Conservation (phyloP, 2,888 invertebrate species). For the Protula sp. region DNA sequence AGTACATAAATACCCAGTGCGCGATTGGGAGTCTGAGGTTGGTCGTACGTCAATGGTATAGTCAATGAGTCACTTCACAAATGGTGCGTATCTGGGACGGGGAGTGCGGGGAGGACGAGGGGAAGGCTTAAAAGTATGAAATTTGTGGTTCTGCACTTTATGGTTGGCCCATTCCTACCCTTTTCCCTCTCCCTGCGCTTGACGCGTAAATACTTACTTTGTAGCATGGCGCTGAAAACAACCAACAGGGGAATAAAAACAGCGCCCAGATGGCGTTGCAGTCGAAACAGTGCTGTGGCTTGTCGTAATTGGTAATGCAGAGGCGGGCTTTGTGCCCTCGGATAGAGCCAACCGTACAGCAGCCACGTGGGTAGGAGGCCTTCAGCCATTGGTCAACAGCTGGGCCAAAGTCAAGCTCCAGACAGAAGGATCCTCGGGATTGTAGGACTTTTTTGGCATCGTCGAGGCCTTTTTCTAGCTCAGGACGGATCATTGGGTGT, state of each 20-base stretch:
- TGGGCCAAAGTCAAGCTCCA: constrained; percentile 30
- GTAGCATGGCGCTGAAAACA: constrained; percentile 27
- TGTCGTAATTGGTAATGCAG: constrained; percentile 29
- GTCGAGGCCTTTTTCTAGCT: constrained; percentile 25
- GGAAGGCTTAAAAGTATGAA: no score
- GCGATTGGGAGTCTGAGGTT: no score
- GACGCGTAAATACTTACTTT: constrained; percentile 25
- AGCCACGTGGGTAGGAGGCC: constrained; percentile 22
- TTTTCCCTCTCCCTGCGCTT: no score
- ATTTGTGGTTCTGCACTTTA: no score
- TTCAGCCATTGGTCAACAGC: constrained; percentile 26
- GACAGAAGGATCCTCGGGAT: constrained; percentile 22
- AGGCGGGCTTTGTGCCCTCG: constrained; percentile 24
- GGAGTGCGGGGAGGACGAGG: no score
- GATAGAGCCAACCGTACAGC: constrained; percentile 23
- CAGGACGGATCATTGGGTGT: constrained; percentile 28
- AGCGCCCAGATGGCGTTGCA: constrained; percentile 28
- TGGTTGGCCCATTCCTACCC: no score
- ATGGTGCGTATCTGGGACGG: no score
- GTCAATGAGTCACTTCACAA: no score
- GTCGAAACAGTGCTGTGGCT: constrained; percentile 28
- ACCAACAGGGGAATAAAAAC: constrained; percentile 27
- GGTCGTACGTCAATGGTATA: no score
- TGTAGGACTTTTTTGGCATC: constrained; percentile 23
- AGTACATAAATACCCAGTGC: no score